Base-by-base conservation (phyloP, 2,797 vertebrate genomes). In the Aselliscus stoliczkanus region DNA sequence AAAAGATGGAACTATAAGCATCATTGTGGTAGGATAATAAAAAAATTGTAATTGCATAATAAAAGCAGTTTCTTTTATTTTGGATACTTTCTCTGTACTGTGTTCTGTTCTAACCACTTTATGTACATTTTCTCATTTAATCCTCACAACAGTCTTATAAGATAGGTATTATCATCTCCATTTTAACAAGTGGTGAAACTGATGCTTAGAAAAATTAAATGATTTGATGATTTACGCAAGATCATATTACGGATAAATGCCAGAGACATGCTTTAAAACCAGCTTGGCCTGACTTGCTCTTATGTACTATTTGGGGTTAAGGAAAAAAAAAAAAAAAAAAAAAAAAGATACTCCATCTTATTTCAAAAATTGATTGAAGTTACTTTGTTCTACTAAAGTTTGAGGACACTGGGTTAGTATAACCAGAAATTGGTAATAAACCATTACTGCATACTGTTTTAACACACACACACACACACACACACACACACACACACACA, bases 141-240 rank as follows among this genome's bases (percentile, higher is more conserved):
- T 64, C 23, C 13, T 81, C n/a, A 96, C 27, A 93, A 90, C 18
- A 44, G 11, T 67, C 12, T 56, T 70, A 11, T 7, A 75, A 56
- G 31, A 80, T 64, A 44, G 37, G 23, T 31, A 39, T 81, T 62
- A 72, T 64, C 67, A 88, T 44, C 17, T 79, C 72, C 77, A 75
- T 88, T 89, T 95, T 73, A 93, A 93, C 7, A 93, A 94, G 90
- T 31, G 52, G 62, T 77, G 25, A 65, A 54, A 81, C 23, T 85
- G 50, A 92, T 64, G 47, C 42, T 82, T 79, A 69, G 65, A 37
- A 60, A 88, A 87, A 73, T 39, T 15, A 64, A 72, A 91, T 37
- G 60, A 86, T 29, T 77, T 88, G 65, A 70, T 76, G 37, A 94
- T 65, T 64, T 93, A 25, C 42, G 47, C 64, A 90, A 86, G n/a